Conservation (phyloP, 1,140 invertebrate species). For the Scaptomyza pallida region DNA sequence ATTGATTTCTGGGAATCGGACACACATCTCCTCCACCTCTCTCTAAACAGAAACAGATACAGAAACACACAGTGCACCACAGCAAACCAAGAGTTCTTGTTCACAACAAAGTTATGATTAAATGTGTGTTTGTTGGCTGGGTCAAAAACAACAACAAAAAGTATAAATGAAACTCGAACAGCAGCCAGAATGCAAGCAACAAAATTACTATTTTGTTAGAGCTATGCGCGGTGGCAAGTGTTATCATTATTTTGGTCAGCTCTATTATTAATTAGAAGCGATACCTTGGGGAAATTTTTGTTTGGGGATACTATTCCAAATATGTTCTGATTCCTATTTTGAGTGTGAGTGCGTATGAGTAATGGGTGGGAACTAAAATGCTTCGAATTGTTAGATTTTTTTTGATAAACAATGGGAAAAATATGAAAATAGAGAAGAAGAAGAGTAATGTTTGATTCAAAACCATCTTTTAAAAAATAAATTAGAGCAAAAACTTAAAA, state of each 20-base stretch:
- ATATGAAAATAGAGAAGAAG: no score
- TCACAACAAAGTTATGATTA: slow-evolving; percentile 80
- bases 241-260: slow-evolving; percentile 54
- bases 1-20: slow-evolving; percentile 79
- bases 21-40: slow-evolving; percentile 24
- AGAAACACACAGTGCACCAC: slow-evolving; percentile 50
- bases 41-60: no score
- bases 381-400: background rate
- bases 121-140: slow-evolving; percentile 45
- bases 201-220: slow-evolving; percentile 8
- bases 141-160: no score
- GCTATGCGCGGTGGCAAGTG: slow-evolving; percentile 72
- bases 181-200: slow-evolving; percentile 1
- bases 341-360: background rate
- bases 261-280: slow-evolving; percentile 73
- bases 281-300: background rate
- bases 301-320: background rate
- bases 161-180: background rate
- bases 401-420: no score
- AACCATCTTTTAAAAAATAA: no score
- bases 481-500: no score
- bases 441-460: no score
- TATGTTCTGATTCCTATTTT: slow-evolving; percentile 3
- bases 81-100: slow-evolving; percentile 31
- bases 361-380: slow-evolving; percentile 33